Base-by-base conservation (phyloP, 1,140 invertebrate species). In the Megalonaias nervosa region DNA sequence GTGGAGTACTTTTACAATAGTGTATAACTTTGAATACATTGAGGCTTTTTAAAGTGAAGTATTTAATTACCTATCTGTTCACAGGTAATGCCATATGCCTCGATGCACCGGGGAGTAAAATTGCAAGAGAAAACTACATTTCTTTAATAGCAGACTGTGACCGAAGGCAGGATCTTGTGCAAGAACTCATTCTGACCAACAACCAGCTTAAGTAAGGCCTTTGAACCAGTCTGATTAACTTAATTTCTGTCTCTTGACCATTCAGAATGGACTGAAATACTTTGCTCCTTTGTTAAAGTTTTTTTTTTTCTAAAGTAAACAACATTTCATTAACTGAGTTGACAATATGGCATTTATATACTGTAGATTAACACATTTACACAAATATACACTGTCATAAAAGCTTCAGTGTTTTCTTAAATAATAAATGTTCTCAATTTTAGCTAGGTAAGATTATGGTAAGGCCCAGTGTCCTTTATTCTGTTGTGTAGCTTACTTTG, bases 21-120 rank as follows among this genome's bases (percentile, higher is more conserved):
- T 31, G 26, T 31, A 31, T 31, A 31, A 31, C 26, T 31, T 31
- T 1, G 2, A 31, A 31, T 2, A 31, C 26, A 61, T 69, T 19
- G 21, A 31, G 6, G 48, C n/a, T 48, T 23, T 72, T 74, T 21
- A 5, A 48, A 13, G 48, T 67, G 31, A n/a, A 31, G 9, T 64
- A 59, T 13, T 48, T 75, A 70, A 75, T n/a, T 61, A 48, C 56
- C 66, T 55, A 21, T 71, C 55, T 26, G 31, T 31, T 67, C 62
- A 26, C 57, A 81, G 80, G 74, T 38, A 79, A 71, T 21, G 76
- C 71, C 55, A 61, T 82, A 13, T 80, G 81, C 71, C 64, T 82
- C 64, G 81, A 82, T 64, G 13, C 67, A 64, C 56, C 71, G 4
- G 80, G 76, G 71, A 80, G 81, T 75, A 75, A 82, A 76, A 74